Base-by-base conservation (phyloP, 2,797 vertebrate species). In the Ctenosaura bakeri region DNA sequence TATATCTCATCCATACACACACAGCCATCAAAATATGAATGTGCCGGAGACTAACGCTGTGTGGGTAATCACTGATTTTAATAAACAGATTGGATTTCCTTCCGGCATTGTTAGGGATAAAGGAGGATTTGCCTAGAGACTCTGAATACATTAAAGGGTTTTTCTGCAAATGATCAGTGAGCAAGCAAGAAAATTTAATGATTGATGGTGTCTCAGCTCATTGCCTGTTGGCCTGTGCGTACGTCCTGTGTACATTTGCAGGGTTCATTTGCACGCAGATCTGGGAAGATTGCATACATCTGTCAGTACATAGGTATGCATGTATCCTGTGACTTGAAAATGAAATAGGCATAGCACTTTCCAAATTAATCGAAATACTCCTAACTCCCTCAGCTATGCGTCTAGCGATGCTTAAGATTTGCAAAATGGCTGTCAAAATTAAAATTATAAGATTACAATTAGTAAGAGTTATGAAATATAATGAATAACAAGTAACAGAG, bases 51-150 rank as follows among this genome's bases (percentile, higher is more conserved):
- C 50, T 42, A 92, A 83, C 78, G 38, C 90, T 90, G 92, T 64
- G 66, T 8, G 92, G 93, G 95, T 96, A 94, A 95, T 92, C 90
- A 1, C 88, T 0, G 88, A 92, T 94, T 92, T 94, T 94, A 95
- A 95, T 94, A 96, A 96, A 91, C 71, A 95, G 93, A 92, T 95
- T 7, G 86, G 95, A 94, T 96, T 95, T 96, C 90, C 86, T 83
- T 66, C 83, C 92, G 91, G 91, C 95, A 91, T 94, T 0, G 81
- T 69, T 90, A 91, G 88, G 94, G 93, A 95, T 95, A 64, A 96
- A 95, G 93, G 78, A 94, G 96, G 95, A 95, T 97, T 97, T 96
- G 87, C 83, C 76, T 92, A 91, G 93, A 66, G 93, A 64, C 93
- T 94, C 89, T 90, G 73, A 94, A 89, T 95, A 89, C 94, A 93